Evolutionary conservation across 2,888 invertebrate genomes (phyloP), one percentile per base, ranked within the genome.

Genomic region (Microdon myrmicae): DNA sequence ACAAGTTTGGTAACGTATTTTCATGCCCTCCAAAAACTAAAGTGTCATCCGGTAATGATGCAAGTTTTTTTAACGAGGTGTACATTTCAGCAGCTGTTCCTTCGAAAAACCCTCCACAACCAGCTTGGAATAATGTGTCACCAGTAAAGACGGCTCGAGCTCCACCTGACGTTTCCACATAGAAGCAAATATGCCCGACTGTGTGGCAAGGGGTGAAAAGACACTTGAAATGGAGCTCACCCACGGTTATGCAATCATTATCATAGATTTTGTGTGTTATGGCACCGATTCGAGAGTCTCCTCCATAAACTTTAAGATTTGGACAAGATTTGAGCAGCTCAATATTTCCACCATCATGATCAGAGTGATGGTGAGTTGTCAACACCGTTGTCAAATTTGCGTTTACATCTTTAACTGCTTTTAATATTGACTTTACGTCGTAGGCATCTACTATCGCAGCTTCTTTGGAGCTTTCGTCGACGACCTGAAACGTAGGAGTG

Each of bases 291-390:
- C 94, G 84, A 16, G 86, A 83, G 74, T 90, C 91, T 0, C 89
- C 91, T 8, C 90, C 90, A 73, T 86, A 87, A 1, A 91, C 85
- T 17, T 51, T 19, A 9, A 34, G 31, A 70, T 82, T 81, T 3
- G 8, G 17, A 8, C 10, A 9, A 29, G 29, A 37, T 72, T 86
- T 85, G 0, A 86, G 84, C 34, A 96, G 77, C 38, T 88, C 85
- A 68, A 86, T 85, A 81, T 96, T 96, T 7, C 96, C 96, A 16
- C 68, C 70, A 4, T 68, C 66, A 64, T 68, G 69, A 69, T 83
- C 90, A 93, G 92, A 94, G 76, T 96, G 96, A 81, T 96, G 95
- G 81, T 96, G 96, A n/a, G 96, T 96, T 1, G 94, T 96, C 38
- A 96, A 79, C 16, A 95, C 85, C 70, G 88, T 87, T 0, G 88